Conservation (phyloP, 2,888 invertebrate species). For the Hemaris fuciformis region DNA sequence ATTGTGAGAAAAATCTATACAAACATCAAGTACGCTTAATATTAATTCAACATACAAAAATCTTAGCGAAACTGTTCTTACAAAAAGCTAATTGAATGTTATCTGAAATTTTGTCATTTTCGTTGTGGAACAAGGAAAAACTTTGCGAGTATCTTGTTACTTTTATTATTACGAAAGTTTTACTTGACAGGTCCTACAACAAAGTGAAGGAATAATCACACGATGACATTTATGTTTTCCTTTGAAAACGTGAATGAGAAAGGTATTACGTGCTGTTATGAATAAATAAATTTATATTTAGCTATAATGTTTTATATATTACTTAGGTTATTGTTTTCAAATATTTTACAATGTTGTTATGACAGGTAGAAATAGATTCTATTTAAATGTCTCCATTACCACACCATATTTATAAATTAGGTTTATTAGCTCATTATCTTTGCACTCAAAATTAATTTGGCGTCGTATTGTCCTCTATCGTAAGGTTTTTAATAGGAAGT, state of each 20-base stretch:
- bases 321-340: not conserved
- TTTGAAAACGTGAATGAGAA: slow-evolving; percentile 20
- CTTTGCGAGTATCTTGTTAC: slow-evolving; percentile 43
- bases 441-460: too few species aligned
- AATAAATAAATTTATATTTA: not conserved
- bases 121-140: slow-evolving; percentile 39
- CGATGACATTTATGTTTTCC: slow-evolving; percentile 44
- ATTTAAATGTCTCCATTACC: not conserved
- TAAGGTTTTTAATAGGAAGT: too few species aligned
- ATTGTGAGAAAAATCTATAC: not conserved
- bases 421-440: too few species aligned
- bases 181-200: slow-evolving; percentile 42
- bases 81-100: slow-evolving; percentile 63
- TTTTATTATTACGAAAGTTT: slow-evolving; percentile 66
- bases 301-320: not conserved
- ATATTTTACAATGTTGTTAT: not conserved
- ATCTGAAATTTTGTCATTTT: slow-evolving; percentile 51
- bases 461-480: too few species aligned
- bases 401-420: too few species aligned
- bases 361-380: not conserved
- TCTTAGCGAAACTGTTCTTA: not conserved
- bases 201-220: slow-evolving; percentile 44
- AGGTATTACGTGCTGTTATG: slow-evolving; percentile 4
- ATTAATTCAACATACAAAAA: not conserved
- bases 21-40: not conserved